Evolutionary conservation across 1,140 invertebrate species (phyloP), one percentile per base, ranked within the genome.

Genomic region (Cotesia chilonis): DNA sequence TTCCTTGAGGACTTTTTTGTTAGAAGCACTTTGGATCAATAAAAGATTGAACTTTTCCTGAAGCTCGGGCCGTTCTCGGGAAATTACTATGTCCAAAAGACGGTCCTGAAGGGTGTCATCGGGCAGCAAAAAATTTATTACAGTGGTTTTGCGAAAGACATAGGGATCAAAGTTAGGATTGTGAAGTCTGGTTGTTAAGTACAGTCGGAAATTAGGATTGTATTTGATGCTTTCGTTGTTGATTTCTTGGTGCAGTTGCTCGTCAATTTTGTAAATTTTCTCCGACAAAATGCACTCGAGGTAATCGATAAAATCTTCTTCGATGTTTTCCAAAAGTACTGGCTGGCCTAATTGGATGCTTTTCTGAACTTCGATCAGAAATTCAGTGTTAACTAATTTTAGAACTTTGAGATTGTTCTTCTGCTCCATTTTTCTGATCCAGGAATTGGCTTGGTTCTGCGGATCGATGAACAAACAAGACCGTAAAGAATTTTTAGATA

Each of bases 391-490:
- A n/a, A 83, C 87, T 0, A 89, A 77, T 80, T 89, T 91, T 2
- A 92, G 80, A 12, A 90, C 77, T 55, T 86, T 82, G 0, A 93
- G 79, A 61, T 89, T 87, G 74, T 91, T 91, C 7, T 86, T 84
- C 72, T 88, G 89, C 77, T 93, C 91, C 86, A 92, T 89, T 74
- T 88, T 90, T 78, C 89, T 91, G 9, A 94, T 90, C 92, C 92
- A 94, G 71, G 90, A 85, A 76, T 90, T 92, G 2, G 91, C 93
- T 78, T 93, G 91, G 65, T 88, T 89, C 81, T 94, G 90, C 4
- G 92, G 92, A 83, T 94, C 93, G 63, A 94, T 89, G 78, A 94
- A 88, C n/a, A 94, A 81, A 2, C 92, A 90, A 90, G 91, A 93
- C 69, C 90, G 73, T 4, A 81, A 66, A 0, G 87, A 85, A 28